These are phyloP conservation scores for Pelecanus crispus DNA, from an alignment of 2,113 vertebrate species.

Conservation along the genomic window DNA sequence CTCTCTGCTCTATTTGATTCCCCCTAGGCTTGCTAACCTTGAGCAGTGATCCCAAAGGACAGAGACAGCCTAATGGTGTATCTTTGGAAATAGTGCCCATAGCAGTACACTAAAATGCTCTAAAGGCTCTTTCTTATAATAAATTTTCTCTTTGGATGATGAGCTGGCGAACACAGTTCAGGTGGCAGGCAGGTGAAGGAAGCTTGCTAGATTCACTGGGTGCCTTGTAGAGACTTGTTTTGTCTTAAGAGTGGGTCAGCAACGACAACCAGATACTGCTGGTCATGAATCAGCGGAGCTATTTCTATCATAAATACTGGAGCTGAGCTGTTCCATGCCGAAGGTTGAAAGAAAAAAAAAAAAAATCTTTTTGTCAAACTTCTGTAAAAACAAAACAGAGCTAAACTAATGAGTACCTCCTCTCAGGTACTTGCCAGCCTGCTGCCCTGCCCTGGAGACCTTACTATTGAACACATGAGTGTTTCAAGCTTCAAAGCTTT, in stretches of 20 bases:
- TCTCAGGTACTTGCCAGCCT: neutral
- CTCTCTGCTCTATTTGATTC: neutral
- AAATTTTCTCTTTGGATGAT: neutral
- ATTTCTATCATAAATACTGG: neutral
- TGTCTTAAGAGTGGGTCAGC: neutral
- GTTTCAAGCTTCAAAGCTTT: neutral
- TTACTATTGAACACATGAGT: neutral
- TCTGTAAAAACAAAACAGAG: neutral
- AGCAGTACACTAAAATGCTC: neutral
- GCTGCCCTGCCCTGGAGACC: neutral
- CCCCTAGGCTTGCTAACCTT: neutral
- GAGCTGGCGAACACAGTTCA: neutral
- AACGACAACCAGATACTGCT: neutral
- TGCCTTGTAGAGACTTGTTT: neutral
- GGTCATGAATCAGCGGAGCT: neutral
- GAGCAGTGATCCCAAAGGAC: neutral
- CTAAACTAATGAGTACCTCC: neutral
- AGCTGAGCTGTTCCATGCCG: neutral
- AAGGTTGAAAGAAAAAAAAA: neutral
- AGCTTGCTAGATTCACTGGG: neutral
- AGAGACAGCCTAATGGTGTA: accelerated
- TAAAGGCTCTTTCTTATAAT: neutral
- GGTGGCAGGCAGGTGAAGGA: neutral
- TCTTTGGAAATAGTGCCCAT: neutral
- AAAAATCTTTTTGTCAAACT: neutral